Percentiles rank a stretch among this genome's conserved stretches.
These are phyloP conservation scores for Zenarchopterus dispar DNA, from an alignment of 2,797 vertebrate genomes.

Conservation along the genomic window DNA sequence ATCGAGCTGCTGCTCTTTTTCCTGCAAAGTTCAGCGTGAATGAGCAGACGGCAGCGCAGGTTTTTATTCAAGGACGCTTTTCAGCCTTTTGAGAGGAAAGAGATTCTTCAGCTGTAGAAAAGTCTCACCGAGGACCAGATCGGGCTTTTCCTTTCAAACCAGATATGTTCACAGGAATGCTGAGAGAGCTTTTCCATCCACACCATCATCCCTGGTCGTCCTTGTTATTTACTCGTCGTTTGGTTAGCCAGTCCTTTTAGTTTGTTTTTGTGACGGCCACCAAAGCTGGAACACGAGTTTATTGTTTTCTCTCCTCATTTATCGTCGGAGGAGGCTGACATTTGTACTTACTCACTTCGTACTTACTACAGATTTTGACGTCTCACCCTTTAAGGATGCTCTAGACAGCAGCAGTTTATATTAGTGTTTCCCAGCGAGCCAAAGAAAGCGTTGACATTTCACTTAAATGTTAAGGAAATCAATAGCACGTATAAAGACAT, in stretches of 20 bases:
- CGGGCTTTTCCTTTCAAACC: not conserved
- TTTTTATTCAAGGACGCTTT: conserved; percentile 48
- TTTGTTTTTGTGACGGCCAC: no score
- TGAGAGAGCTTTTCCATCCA: not conserved
- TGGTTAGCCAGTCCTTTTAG: no score
- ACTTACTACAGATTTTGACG: no score
- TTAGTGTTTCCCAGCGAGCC: not conserved
- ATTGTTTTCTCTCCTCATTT: no score
- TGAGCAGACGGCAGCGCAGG: conserved; percentile 24
- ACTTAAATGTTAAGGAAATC: conserved; percentile 24
- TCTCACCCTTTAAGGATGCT: no score
- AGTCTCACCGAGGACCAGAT: conserved; percentile 2
- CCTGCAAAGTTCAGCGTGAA: conserved; percentile 25
- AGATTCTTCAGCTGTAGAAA: conserved; percentile 28
- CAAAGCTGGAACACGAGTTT: no score
- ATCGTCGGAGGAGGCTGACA: no score
- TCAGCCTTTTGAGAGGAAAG: conserved; percentile 26
- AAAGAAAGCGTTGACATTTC: conserved; percentile 30
- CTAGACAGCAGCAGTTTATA: no score
- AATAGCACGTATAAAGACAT: conserved; percentile 27
- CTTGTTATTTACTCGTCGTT: no score
- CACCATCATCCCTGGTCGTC: no score
- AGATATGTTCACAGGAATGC: not conserved
- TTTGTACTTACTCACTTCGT: no score
- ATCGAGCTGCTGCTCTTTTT: conserved; percentile 25